Evolutionary conservation across 2,888 invertebrate genomes (phyloP).

Genomic region (Andrena camellia): DNA sequence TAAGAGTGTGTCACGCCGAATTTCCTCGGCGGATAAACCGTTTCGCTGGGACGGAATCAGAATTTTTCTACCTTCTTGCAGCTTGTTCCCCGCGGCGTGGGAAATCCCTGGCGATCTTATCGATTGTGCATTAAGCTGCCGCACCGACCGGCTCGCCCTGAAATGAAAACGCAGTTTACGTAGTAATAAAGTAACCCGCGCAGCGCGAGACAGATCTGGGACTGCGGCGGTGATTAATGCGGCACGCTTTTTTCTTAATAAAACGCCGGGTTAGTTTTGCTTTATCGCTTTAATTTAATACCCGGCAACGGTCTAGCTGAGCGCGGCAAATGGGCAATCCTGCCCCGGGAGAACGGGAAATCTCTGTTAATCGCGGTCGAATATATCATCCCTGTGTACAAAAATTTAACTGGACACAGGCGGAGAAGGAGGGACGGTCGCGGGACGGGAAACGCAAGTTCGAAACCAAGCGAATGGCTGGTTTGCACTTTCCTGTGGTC

Average conservation of each 20-base stretch:
- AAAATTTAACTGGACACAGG: background rate
- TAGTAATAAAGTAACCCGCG: slow-evolving; percentile 41
- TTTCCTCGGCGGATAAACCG: background rate
- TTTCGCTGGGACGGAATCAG: background rate
- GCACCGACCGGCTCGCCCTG: slow-evolving; percentile 6
- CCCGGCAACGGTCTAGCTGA: background rate
- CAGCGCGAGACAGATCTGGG: slow-evolving; percentile 33
- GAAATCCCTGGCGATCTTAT: slow-evolving; percentile 45
- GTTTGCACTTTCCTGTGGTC: background rate
- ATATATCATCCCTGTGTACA: slow-evolving; percentile 12
- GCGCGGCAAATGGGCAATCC: slow-evolving; percentile 13
- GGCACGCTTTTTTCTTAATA: slow-evolving; percentile 37
- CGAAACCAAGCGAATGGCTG: background rate
- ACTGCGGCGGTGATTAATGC: slow-evolving; percentile 50
- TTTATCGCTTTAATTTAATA: slow-evolving; percentile 16
- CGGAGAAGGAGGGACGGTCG: background rate
- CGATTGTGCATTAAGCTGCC: slow-evolving; percentile 58
- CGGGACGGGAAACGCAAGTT: background rate
- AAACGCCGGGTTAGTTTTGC: slow-evolving; percentile 22
- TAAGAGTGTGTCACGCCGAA: background rate
- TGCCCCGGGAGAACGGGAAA: background rate
- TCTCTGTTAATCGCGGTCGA: slow-evolving; percentile 12
- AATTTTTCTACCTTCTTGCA: slow-evolving; percentile 11
- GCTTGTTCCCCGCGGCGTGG: background rate
- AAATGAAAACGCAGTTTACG: slow-evolving; percentile 58